Evolutionary conservation across 2,797 vertebrate genomes (phyloP).

Genomic region (Scarus forsteni): DNA sequence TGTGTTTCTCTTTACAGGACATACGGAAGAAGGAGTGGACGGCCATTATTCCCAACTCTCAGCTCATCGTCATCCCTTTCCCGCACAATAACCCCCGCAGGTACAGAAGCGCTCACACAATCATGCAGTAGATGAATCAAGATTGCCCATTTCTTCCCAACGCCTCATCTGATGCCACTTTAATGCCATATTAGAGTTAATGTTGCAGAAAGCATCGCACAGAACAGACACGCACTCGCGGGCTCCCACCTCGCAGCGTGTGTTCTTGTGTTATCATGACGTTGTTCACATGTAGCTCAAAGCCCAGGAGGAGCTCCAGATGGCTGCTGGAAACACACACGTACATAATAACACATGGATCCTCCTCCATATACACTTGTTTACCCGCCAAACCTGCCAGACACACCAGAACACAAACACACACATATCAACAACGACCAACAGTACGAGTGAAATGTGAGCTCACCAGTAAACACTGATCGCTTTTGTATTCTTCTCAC

Average conservation of each 20-base stretch:
- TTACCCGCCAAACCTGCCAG: slow-evolving; percentile 20
- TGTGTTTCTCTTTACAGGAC: slow-evolving; percentile 78
- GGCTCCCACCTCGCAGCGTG: slow-evolving; percentile 36
- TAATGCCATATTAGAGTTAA: slow-evolving; percentile 16
- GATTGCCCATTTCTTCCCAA: slow-evolving; percentile 1
- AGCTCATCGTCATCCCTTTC: slow-evolving; percentile 96
- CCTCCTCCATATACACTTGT: slow-evolving; percentile 26
- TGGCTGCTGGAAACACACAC: slow-evolving; percentile 47
- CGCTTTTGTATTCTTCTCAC: slow-evolving; percentile 23
- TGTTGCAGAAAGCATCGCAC: slow-evolving; percentile 16
- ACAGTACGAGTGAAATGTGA: slow-evolving; percentile 4
- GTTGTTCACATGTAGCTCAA: slow-evolving; percentile 60
- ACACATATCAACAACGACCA: neutral
- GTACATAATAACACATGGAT: slow-evolving; percentile 12
- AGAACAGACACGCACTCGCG: neutral
- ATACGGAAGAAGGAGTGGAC: slow-evolving; percentile 94
- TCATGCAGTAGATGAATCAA: neutral
- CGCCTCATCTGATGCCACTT: slow-evolving; percentile 22
- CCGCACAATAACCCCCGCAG: slow-evolving; percentile 91
- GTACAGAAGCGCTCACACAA: slow-evolving; percentile 73
- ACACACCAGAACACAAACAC: slow-evolving; percentile 27
- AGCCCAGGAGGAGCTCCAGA: slow-evolving; percentile 71
- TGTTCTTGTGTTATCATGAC: slow-evolving; percentile 54
- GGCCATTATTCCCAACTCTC: slow-evolving; percentile 98
- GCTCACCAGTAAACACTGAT: neutral